Base-by-base conservation (phyloP, 53 echinoderm and acorn worm genomes). In the Paracentrotus lividus region DNA sequence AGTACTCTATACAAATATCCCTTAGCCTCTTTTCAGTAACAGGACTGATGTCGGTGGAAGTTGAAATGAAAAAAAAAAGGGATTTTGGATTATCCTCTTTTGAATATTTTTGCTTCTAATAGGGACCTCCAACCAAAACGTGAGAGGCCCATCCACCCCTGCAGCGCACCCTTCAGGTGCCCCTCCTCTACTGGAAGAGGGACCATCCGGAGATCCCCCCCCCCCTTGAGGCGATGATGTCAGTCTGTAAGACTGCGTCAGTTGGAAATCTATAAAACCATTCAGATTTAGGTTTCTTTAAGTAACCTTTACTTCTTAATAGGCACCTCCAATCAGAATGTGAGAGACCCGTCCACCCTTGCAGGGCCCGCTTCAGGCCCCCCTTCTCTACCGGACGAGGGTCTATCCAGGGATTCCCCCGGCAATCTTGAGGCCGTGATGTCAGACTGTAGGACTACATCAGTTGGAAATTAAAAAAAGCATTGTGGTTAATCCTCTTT, bases 211-310 rank as follows among this genome's bases (percentile, higher is more conserved):
- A 42, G 92, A 92, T 49, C 15, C 92, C 57, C 81, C 92, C 12
- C 57, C 55, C 3, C 77, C 93, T 97, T 13, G 94, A 95, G 38
- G 97, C 95, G 34, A 96, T 97, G 88, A 94, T 95, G 66, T 94
- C 94, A 0, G 95, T 95, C 66, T 99, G 99, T 54, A 93, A 94
- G 42, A 95, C n/a, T 99, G 94, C 97, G 99, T 55, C 86, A 94
- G 66, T n/a, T n/a, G n/a, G n/a, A n/a, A n/a, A n/a, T n/a, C n/a
- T n/a, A n/a, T n/a, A n/a, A n/a, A n/a, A n/a, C n/a, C n/a, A n/a
- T n/a, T n/a, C n/a, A n/a, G n/a, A n/a, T n/a, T n/a, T n/a, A n/a
- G n/a, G n/a, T n/a, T n/a, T n/a, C n/a, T n/a, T n/a, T n/a, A n/a
- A n/a, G n/a, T n/a, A n/a, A n/a, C 42, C 14, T 43, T 44, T n/a